phyloP scores from a whole-genome alignment of 2,113 vertebrate genomes.

The Tachycineta bicolor region DNA sequence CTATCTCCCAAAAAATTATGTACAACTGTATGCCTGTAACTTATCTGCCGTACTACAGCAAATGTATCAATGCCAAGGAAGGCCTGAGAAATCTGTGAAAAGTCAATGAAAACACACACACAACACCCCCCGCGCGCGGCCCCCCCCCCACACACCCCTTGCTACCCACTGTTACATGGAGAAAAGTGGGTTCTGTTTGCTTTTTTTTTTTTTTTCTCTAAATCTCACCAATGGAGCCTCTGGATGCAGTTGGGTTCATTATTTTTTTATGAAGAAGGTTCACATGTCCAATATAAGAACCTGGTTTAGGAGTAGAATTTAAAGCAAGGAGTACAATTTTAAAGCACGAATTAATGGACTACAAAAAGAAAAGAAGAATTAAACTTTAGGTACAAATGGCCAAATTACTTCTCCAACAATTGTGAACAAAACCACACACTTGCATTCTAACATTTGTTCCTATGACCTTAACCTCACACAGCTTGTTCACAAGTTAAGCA shows the following conservation, averaged over 20 bases:
- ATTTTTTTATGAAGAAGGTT: not conserved
- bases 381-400: not conserved
- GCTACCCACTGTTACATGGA: not conserved
- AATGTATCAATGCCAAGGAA: not conserved
- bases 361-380: not conserved
- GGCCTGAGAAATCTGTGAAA: not conserved
- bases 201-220: not conserved
- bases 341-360: not conserved
- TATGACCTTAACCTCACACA: not conserved
- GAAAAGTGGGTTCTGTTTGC: rapidly evolving
- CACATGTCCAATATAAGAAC: not conserved
- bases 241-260: not conserved
- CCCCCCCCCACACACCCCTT: no score
- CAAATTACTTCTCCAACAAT: not conserved
- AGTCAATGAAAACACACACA: not conserved
- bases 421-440: not conserved
- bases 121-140: rapidly evolving
- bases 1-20: not conserved
- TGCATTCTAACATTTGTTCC: not conserved
- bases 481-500: not conserved
- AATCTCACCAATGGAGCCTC: not conserved
- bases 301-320: not conserved
- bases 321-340: not conserved
- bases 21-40: not conserved
- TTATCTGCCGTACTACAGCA: not conserved